Evolutionary conservation across 2,888 invertebrate genomes (phyloP), one percentile per base, ranked within the genome.

Genomic region (Drosophila prostipennis): DNA sequence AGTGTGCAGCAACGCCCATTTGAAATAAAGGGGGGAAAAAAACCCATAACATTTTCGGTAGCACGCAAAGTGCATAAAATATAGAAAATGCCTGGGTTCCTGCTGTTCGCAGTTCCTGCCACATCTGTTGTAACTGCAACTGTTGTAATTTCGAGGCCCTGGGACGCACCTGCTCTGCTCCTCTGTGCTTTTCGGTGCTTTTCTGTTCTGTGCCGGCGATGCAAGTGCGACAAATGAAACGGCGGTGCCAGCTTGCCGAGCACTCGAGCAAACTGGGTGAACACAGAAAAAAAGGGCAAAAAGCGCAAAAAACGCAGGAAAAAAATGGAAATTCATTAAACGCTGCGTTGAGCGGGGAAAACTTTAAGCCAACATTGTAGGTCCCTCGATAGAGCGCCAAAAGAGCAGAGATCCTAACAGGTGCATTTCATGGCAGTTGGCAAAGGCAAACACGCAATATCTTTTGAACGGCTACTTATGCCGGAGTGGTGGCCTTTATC

Each of bases 1-100:
- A 60, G 45, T 46, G 45, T 55, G 45, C 60, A 78, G 79, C 72
- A 53, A 19, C 19, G 19, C 19, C 19, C 19, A 19, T 1, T 19
- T 61, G 56, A 32, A 59, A 74, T 77, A 83, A 19, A 19, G 19
- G 19, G 19, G 75, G 75, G 71, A 11, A 8, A 72, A 76, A 73
- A 78, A 32, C 14, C 10, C 11, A 13, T 16, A 3, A 11, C n/a
- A 46, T 16, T 80, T 77, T 79, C 78, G 67, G 74, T 63, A 78
- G 82, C 85, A 87, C 80, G 87, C 87, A 86, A 84, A 86, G 84
- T 78, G 79, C 79, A 83, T 86, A 81, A 83, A 83, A 78, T 78
- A 78, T 84, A 75, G 79, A 80, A 80, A 85, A 40, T 56, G 61
- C 64, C 64, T 48, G 60, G 52, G 51, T 67, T 57, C 63, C 16